Base-by-base conservation (phyloP, 1,140 invertebrate species). In the Eufriesea mexicana region DNA sequence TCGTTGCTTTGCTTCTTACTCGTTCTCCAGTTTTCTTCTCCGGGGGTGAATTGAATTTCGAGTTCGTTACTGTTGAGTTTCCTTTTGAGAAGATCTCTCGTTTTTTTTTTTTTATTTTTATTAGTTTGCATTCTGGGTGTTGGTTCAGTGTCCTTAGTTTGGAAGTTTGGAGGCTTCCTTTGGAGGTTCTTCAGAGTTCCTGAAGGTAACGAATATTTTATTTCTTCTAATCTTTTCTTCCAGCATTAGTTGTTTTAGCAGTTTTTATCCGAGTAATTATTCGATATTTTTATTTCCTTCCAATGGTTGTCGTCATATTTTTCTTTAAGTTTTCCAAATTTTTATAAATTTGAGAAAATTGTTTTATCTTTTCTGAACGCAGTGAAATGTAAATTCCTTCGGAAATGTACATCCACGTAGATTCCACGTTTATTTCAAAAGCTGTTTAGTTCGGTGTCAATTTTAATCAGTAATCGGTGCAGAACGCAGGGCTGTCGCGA, bases 401-500 rank as follows among this genome's bases (percentile, higher is more conserved):
- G 1, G 25, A 5, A 5, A n/a, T 20, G 2, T 42, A 59, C 20
- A 0, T 23, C 23, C 35, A 2, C 16, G n/a, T 73, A 54, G 16
- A 20, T n/a, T 57, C 55, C 25, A n/a, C 35, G 5, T 28, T 84
- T 68, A 35, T 57, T 51, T 51, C 35, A 47, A 45, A 42, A 25
- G n/a, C 5, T 35, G 2, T 12, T 42, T 20, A 25, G 2, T 18
- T 42, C 14, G 10, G 18, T 54, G 28, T 55, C 9, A 8, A 2
- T 18, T 57, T 57, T 25, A 25, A 2, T 81, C 45, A 12, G n/a
- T 61, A 71, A 57, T 88, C 79, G 80, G 76, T 72, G 61, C 81
- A 75, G 72, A 70, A 86, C 78, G 72, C 75, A 86, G 74, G 87
- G 90, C 87, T 92, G 91, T 92, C 91, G 90, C 85, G 85, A 70